A percentile compares a stretch with the other conserved stretches of the same genome.
Conservation (phyloP, 2,113 vertebrate species). For the Delphinus delphis region DNA sequence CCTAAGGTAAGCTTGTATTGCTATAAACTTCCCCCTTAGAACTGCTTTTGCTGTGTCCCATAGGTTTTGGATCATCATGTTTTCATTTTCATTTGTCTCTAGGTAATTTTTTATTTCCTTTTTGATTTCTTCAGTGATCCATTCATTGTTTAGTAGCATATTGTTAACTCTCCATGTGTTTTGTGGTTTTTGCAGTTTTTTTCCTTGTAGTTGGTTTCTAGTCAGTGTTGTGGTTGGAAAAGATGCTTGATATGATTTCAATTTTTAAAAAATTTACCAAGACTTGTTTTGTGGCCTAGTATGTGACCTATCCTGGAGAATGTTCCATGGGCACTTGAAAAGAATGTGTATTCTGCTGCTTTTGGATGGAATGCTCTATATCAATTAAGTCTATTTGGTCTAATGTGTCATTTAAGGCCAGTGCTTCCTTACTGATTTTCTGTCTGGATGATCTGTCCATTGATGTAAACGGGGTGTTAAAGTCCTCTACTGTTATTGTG, state of each 20-base stretch:
- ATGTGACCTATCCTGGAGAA: background rate
- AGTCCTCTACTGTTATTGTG: background rate
- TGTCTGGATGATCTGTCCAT: background rate
- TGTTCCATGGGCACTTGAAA: background rate
- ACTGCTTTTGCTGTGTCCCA: background rate
- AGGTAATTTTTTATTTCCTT: background rate
- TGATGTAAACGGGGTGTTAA: background rate
- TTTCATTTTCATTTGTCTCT: background rate
- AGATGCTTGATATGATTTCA: background rate
- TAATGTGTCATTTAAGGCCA: background rate
- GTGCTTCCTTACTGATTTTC: background rate
- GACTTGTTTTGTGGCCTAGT: background rate
- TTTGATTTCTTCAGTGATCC: background rate
- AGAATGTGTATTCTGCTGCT: background rate
- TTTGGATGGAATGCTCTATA: background rate
- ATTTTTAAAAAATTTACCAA: background rate
- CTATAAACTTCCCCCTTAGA: background rate
- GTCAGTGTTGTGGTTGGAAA: background rate
- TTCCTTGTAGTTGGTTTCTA: background rate
- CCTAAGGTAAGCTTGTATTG: background rate
- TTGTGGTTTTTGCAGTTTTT: background rate
- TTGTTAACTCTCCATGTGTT: background rate
- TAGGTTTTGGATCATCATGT: background rate
- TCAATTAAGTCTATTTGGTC: background rate
- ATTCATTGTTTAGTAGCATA: background rate